Percentiles rank a stretch among this genome's conserved stretches.
These are phyloP conservation scores for Pan paniscus DNA, from an alignment of 2,113 vertebrate genomes.

Conservation along the genomic window DNA sequence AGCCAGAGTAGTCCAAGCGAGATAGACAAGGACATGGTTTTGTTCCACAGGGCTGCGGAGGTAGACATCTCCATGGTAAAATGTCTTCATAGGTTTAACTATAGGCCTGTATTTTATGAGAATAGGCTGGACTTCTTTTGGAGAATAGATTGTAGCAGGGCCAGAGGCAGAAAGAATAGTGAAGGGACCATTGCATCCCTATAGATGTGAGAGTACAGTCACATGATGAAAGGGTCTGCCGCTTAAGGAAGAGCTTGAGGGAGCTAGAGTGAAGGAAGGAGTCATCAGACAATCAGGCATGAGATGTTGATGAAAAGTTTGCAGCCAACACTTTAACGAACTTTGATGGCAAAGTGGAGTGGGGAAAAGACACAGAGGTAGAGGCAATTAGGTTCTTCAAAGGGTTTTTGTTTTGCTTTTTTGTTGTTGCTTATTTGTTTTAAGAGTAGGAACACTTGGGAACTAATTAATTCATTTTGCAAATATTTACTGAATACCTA, in stretches of 20 bases:
- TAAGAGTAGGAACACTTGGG: not conserved
- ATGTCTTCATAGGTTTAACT: not conserved
- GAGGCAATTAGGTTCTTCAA: not conserved
- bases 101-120: not conserved
- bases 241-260: not conserved
- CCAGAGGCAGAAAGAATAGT: not conserved
- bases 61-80: too few relatives aligned
- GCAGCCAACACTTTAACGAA: not conserved
- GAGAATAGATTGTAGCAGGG: not conserved
- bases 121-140: not conserved
- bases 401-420: not conserved
- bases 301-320: not conserved
- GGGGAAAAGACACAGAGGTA: not conserved
- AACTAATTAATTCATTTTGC: not conserved
- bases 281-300: not conserved
- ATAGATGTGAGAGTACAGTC: fast-evolving
- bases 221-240: not conserved
- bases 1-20: too few relatives aligned
- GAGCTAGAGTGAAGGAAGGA: not conserved
- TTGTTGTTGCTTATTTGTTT: not conserved
- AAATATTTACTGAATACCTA: not conserved
- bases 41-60: not conserved
- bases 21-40: not conserved
- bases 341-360: not conserved
- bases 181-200: not conserved